These are phyloP conservation scores for Sciurus vulgaris DNA, from an alignment of 2,797 vertebrate species.

Conservation along the genomic window DNA sequence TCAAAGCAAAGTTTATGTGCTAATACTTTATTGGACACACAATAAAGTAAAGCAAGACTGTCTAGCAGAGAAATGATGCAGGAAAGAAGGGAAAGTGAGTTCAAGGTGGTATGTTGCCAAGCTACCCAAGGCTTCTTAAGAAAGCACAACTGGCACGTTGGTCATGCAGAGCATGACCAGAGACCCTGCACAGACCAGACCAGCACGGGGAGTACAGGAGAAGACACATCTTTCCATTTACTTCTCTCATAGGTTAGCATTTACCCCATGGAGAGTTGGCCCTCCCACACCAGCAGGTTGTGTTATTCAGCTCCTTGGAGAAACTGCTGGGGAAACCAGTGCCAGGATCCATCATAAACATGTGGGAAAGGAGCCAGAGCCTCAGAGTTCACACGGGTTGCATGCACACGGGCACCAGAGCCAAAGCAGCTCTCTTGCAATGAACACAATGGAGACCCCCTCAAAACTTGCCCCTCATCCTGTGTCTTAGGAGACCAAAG, in stretches of 20 bases:
- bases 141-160: background rate
- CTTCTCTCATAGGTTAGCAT: background rate
- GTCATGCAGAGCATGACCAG: background rate
- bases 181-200: background rate
- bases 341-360: fast-evolving
- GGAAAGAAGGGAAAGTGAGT: background rate
- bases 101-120: background rate
- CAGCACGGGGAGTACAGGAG: background rate
- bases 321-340: background rate
- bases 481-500: background rate
- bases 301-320: background rate
- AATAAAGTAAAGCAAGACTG: background rate
- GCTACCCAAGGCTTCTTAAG: background rate
- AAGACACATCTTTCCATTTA: background rate
- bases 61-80: background rate
- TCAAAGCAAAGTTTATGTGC: background rate
- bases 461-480: background rate
- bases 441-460: background rate
- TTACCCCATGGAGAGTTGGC: background rate
- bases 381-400: background rate
- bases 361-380: background rate
- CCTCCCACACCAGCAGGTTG: background rate
- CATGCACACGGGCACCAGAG: background rate
- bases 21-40: background rate
- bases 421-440: background rate